A percentile compares a stretch with the other conserved stretches of the same genome.
Evolutionary conservation across 2,113 vertebrate species (phyloP).

Genomic region (Silurus asotus): DNA sequence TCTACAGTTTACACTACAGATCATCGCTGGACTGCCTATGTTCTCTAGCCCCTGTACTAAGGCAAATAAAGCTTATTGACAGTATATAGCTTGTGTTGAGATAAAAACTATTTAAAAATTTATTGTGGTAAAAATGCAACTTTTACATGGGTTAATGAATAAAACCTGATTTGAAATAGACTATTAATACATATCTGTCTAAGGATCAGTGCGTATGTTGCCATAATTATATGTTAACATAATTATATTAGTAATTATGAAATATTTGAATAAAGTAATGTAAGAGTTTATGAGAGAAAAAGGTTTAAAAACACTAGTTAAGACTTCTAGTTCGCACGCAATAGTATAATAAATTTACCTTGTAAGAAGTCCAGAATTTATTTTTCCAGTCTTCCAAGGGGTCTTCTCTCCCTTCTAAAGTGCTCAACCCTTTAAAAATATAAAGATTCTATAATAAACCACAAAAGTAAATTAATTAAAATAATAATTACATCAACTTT

Average conservation of each 20-base stretch:
- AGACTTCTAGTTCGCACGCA: neutral
- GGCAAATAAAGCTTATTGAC: too few species aligned
- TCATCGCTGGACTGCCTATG: too few species aligned
- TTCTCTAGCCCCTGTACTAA: too few species aligned
- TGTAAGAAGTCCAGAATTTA: slow-evolving; percentile 79
- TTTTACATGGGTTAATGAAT: neutral
- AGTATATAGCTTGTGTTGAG: too few species aligned
- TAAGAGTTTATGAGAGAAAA: neutral
- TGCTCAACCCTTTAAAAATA: slow-evolving; percentile 70
- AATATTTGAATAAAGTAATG: neutral
- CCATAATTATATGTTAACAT: neutral
- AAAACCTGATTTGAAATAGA: neutral
- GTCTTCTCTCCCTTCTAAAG: slow-evolving; percentile 73
- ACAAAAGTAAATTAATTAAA: neutral
- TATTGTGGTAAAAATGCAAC: neutral
- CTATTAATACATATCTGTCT: neutral
- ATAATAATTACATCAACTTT: neutral
- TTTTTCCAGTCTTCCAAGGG: slow-evolving; percentile 72
- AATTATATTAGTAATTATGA: too few species aligned
- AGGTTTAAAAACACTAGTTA: neutral
- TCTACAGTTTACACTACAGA: too few species aligned
- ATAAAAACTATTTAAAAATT: too few species aligned
- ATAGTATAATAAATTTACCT: slow-evolving; percentile 56
- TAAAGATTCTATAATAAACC: neutral
- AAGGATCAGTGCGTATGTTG: neutral